Conservation (phyloP, 2,797 vertebrate species). For the Numenius phaeopus region DNA sequence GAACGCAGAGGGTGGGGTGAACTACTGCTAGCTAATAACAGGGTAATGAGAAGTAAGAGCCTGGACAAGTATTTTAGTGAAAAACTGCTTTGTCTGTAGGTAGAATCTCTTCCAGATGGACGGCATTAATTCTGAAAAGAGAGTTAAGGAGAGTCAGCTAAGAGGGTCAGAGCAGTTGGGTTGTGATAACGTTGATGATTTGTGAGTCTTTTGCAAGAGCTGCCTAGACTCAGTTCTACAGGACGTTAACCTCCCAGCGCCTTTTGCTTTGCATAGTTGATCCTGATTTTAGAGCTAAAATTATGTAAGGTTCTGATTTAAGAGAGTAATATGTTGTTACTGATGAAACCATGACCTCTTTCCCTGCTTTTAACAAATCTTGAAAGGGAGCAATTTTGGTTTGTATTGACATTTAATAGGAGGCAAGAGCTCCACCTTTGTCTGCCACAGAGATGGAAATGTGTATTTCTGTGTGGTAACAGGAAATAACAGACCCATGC, state of each 20-base stretch:
- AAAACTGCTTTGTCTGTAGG: not conserved
- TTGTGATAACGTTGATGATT: not conserved
- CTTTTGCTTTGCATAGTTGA: not conserved
- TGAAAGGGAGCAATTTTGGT: not conserved
- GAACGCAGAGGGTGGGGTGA: not conserved
- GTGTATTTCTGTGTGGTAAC: not conserved
- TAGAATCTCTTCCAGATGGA: not conserved
- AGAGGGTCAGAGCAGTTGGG: not conserved
- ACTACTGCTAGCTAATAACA: not conserved
- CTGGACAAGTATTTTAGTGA: not conserved
- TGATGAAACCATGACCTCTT: not conserved
- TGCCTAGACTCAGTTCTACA: not conserved
- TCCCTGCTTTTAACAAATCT: not conserved
- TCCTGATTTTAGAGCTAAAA: not conserved
- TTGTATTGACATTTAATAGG: not conserved
- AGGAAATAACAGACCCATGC: not conserved
- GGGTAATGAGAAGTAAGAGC: not conserved
- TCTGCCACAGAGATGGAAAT: not conserved
- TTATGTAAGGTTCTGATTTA: not conserved
- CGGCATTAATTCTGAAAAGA: not conserved
- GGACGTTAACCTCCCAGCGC: not conserved
- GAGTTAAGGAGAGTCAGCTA: not conserved
- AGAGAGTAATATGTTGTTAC: not conserved
- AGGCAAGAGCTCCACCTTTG: not conserved
- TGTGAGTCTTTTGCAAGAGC: not conserved